These are phyloP conservation scores for Cassiopea andromeda DNA, from an alignment of 30 jellyfish, hydroid and myxozoan genomes.

Conservation along the genomic window DNA sequence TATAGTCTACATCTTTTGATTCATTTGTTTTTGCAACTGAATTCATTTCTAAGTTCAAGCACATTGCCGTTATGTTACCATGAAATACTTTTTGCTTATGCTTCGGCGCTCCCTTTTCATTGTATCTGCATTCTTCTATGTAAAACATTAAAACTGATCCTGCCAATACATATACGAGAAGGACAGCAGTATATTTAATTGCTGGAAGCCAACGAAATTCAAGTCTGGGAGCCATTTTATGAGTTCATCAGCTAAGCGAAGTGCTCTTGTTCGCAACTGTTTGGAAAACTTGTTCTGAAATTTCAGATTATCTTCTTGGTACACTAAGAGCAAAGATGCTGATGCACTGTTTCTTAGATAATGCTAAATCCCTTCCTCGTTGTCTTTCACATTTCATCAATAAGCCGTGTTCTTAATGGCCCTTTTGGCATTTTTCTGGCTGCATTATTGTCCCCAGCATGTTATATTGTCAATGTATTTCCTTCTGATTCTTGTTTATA, in stretches of 20 bases:
- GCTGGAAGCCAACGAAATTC: conserved; percentile 64
- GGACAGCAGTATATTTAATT: conserved; percentile 53
- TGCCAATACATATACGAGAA: conserved; percentile 55
- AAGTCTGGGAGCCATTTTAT: conserved; percentile 37
- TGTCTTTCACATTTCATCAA: too few relatives aligned
- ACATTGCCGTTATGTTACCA: conserved; percentile 45
- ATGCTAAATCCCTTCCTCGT: too few relatives aligned
- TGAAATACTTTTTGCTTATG: not conserved
- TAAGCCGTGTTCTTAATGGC: too few relatives aligned
- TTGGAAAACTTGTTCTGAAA: not conserved
- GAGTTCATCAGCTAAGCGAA: not conserved
- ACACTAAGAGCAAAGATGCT: too few relatives aligned
- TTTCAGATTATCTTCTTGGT: too few relatives aligned
- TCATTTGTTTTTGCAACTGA: conserved; percentile 6
- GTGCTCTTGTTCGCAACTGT: not conserved
- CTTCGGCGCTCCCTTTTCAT: not conserved
- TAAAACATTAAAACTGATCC: conserved; percentile 51
- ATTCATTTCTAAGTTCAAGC: conserved; percentile 9
- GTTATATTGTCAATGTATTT: too few relatives aligned
- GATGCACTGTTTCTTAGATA: too few relatives aligned
- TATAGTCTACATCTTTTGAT: not conserved
- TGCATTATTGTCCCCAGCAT: too few relatives aligned
- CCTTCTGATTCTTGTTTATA: too few relatives aligned
- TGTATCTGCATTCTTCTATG: conserved; percentile 57
- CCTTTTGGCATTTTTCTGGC: too few relatives aligned